These are phyloP conservation scores for Porites lutea DNA, from an alignment of 64 coral and sea anemone species.

Conservation along the genomic window DNA sequence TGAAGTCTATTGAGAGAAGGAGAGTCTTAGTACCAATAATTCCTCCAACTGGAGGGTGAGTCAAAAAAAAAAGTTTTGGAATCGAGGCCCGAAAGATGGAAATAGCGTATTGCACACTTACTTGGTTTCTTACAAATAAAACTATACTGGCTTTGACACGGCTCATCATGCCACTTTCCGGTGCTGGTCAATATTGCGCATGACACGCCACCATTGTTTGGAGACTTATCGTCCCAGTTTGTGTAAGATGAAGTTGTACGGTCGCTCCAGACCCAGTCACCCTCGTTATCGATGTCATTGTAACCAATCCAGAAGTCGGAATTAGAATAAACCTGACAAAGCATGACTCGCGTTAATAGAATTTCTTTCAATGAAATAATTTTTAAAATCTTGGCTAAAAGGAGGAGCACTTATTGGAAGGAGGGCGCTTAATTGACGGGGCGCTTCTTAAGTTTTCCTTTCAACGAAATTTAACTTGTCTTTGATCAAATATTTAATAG, in stretches of 20 bases:
- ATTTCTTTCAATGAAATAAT: not conserved
- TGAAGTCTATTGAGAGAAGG: too few species aligned
- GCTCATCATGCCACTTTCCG: constrained; percentile 93
- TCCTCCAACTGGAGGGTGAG: too few species aligned
- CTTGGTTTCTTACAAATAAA: constrained; percentile 97
- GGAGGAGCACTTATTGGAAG: too few species aligned
- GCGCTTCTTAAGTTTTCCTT: too few species aligned
- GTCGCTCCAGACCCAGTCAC: constrained; percentile 98
- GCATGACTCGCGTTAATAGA: not conserved
- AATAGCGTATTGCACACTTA: constrained; percentile 32
- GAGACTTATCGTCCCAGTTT: constrained; percentile 98
- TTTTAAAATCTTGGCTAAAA: too few species aligned
- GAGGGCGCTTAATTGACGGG: too few species aligned
- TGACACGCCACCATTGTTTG: constrained; percentile 95
- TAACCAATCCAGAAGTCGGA: constrained; percentile 97
- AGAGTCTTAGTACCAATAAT: too few species aligned
- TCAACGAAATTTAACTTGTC: too few species aligned
- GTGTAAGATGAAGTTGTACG: constrained; percentile 96
- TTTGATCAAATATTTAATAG: too few species aligned
- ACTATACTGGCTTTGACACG: constrained; percentile 79
- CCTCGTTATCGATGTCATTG: constrained; percentile 98
- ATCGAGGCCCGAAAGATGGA: not conserved
- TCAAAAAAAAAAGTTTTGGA: not conserved
- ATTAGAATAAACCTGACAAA: constrained; percentile 85
- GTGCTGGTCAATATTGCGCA: constrained; percentile 90